A percentile compares a stretch with the other conserved stretches of the same genome.
These are phyloP conservation scores for Coecobrya sp. DNA, from an alignment of 2,888 invertebrate genomes.

Conservation along the genomic window DNA sequence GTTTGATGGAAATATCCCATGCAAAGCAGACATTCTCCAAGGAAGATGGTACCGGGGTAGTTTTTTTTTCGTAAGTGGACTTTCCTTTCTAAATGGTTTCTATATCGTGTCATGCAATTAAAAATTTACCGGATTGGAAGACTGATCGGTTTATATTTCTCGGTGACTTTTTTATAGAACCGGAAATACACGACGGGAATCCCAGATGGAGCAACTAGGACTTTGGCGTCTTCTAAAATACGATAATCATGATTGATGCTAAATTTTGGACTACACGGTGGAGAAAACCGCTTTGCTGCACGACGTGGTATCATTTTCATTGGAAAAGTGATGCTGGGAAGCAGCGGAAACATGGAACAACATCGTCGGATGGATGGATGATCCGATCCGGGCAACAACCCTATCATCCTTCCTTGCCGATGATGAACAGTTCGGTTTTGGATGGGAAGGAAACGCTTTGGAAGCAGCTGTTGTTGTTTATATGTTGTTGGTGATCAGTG, in stretches of 20 bases:
- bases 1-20: too few relatives aligned
- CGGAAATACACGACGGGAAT: neutral
- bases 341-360: neutral
- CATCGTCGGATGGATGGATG: neutral
- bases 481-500: conserved; percentile 77
- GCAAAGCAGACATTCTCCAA: too few relatives aligned
- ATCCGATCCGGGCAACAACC: conserved; percentile 47
- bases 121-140: too few relatives aligned
- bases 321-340: neutral
- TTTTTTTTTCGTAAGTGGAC: too few relatives aligned
- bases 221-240: neutral
- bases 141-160: too few relatives aligned
- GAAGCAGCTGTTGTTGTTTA: conserved; percentile 62
- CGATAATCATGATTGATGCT: neutral
- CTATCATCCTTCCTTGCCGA: neutral
- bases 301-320: too few relatives aligned
- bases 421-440: neutral
- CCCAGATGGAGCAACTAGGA: conserved; percentile 7
- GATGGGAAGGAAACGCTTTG: conserved; percentile 1
- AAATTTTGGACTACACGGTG: neutral
- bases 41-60: too few relatives aligned
- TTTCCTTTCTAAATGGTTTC: too few relatives aligned
- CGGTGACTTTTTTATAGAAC: neutral
- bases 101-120: too few relatives aligned
- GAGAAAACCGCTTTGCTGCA: neutral